Percentiles rank a stretch among this genome's conserved stretches.
Conservation (phyloP, 2,797 vertebrate genomes). For the Gobio occitaniae region DNA sequence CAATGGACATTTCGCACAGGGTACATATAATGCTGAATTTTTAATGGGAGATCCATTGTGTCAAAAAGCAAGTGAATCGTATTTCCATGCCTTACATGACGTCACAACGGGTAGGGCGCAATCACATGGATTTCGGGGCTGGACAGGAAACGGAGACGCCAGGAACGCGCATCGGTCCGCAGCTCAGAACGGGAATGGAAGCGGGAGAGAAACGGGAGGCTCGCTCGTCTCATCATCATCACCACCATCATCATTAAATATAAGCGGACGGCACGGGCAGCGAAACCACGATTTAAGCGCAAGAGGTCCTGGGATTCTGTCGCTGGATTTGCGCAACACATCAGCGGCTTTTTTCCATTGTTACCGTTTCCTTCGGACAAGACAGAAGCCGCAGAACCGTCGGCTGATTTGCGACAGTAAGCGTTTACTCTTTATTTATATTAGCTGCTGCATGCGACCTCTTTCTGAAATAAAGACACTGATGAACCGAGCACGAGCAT, state of each 20-base stretch:
- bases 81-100: slow-evolving; percentile 43
- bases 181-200: slow-evolving; percentile 58
- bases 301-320: not conserved
- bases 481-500: not conserved
- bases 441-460: not conserved
- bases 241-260: not conserved
- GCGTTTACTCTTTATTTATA: slow-evolving; percentile 22
- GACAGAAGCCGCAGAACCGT: slow-evolving; percentile 36
- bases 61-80: not conserved
- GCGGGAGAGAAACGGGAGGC: slow-evolving; percentile 48
- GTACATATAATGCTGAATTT: not conserved
- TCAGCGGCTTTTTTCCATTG: slow-evolving; percentile 53
- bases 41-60: not conserved
- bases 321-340: slow-evolving; percentile 51
- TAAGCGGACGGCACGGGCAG: slow-evolving; percentile 21
- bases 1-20: not conserved
- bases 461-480: slow-evolving; percentile 6
- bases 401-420: slow-evolving; percentile 60
- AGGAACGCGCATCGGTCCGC: slow-evolving; percentile 63
- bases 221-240: slow-evolving; percentile 22
- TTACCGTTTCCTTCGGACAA: slow-evolving; percentile 46
- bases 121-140: slow-evolving; percentile 60
- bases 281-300: slow-evolving; percentile 6
- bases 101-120: slow-evolving; percentile 57
- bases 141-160: slow-evolving; percentile 67